Evolutionary conservation across 2,797 vertebrate species (phyloP).

Genomic region (Iguana delicatissima): DNA sequence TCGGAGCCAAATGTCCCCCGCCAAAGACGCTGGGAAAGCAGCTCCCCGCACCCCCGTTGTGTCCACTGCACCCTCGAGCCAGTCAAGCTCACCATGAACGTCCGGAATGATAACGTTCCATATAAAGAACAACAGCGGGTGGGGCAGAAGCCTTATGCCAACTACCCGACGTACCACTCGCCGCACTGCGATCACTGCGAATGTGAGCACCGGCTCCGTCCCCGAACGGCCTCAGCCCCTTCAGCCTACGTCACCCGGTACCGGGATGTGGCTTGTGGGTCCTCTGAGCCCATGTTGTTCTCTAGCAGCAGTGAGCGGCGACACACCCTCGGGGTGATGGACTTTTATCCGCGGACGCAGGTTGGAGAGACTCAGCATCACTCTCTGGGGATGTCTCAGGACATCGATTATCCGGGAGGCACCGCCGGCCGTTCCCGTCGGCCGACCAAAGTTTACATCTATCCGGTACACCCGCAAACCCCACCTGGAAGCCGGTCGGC

Average conservation of each 20-base stretch:
- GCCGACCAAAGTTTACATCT: conserved; percentile 32
- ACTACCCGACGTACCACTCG: accelerated
- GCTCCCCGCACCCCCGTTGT: neutral
- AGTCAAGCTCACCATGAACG: neutral
- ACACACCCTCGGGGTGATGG: accelerated
- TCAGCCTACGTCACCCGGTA: neutral
- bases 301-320: neutral
- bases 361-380: neutral
- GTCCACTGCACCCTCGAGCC: conserved; percentile 1
- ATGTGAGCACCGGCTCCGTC: accelerated
- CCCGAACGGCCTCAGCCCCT: neutral
- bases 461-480: conserved; percentile 21
- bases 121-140: neutral
- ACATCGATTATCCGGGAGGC: accelerated
- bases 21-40: neutral
- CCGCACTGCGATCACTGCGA: neutral
- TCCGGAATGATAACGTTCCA: neutral
- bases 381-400: neutral
- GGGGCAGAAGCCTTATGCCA: neutral
- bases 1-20: neutral
- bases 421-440: neutral
- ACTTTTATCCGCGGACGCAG: accelerated
- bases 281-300: neutral
- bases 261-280: neutral
- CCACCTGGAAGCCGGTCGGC: neutral